A percentile compares a stretch with the other conserved stretches of the same genome.
These are phyloP conservation scores for Benthosema pterotum DNA, from an alignment of 2,797 vertebrate species.

Conservation along the genomic window DNA sequence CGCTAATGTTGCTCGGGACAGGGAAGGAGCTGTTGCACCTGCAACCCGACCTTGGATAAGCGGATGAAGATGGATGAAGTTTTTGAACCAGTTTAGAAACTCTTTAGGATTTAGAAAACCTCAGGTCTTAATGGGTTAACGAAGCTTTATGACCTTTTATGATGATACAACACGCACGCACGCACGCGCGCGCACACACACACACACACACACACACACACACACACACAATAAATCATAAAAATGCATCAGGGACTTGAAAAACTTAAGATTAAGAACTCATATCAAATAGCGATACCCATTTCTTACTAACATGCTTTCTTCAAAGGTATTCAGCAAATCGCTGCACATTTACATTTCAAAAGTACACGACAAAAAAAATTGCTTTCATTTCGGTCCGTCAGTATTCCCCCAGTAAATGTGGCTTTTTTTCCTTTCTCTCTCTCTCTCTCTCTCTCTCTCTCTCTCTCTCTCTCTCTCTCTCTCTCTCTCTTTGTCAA, in stretches of 20 bases:
- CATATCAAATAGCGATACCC: slow-evolving; percentile 81
- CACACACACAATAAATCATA: slow-evolving; percentile 31
- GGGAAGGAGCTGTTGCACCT: too few relatives aligned
- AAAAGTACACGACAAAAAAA: slow-evolving; percentile 83
- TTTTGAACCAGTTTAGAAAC: too few relatives aligned
- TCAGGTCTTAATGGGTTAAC: slow-evolving; percentile 33
- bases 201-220: slow-evolving; percentile 27
- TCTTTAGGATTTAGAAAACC: too few relatives aligned
- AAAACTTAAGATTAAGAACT: slow-evolving; percentile 83
- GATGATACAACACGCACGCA: too few relatives aligned
- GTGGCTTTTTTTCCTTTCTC: slow-evolving; percentile 74
- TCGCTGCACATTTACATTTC: slow-evolving; percentile 88
- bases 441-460: slow-evolving; percentile 68
- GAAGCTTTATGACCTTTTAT: slow-evolving; percentile 53
- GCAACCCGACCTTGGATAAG: too few relatives aligned
- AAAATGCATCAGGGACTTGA: slow-evolving; percentile 33
- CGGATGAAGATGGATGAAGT: too few relatives aligned
- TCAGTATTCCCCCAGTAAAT: slow-evolving; percentile 62
- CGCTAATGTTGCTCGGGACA: too few relatives aligned
- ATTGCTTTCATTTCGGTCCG: slow-evolving; percentile 84
- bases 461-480: slow-evolving; percentile 68
- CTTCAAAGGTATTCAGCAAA: slow-evolving; percentile 90
- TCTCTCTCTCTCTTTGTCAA: slow-evolving; percentile 67
- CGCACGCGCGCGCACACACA: too few relatives aligned
- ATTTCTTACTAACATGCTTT: slow-evolving; percentile 90